Evolutionary conservation across 1,140 invertebrate species (phyloP).

Genomic region (Plectrocnemia conspersa): DNA sequence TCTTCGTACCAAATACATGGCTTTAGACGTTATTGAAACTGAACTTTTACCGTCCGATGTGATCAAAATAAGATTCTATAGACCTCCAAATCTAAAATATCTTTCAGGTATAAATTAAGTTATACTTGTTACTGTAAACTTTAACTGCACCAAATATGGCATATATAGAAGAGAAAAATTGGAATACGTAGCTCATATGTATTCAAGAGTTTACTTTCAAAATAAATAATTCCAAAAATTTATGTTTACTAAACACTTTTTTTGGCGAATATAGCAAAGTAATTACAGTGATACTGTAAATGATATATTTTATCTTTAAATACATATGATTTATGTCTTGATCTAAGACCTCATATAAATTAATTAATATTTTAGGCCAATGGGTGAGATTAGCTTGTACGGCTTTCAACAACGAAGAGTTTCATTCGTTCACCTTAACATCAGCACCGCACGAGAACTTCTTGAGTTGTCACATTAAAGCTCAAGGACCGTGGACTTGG

Average conservation of each 20-base stretch:
- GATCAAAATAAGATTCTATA: constrained; percentile 86
- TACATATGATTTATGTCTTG: too few species aligned
- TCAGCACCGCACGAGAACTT: constrained; percentile 98
- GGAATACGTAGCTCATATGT: not conserved
- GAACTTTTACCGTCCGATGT: constrained; percentile 94
- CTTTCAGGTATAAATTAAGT: constrained; percentile 58
- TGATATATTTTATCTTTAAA: too few species aligned
- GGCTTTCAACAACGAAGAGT: constrained; percentile 86
- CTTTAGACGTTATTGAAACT: constrained; percentile 91
- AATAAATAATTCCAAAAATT: too few species aligned
- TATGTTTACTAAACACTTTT: too few species aligned
- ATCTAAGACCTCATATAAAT: too few species aligned
- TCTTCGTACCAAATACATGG: constrained; percentile 86
- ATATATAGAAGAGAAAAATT: not conserved
- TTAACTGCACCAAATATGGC: not conserved
- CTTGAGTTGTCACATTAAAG: constrained; percentile 96
- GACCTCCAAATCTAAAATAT: constrained; percentile 96
- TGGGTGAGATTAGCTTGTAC: constrained; percentile 92
- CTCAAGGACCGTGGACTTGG: constrained; percentile 99
- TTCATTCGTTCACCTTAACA: constrained; percentile 96
- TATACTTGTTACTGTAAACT: constrained; percentile 3
- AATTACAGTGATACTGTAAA: too few species aligned
- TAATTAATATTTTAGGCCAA: constrained; percentile 61
- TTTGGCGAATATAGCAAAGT: too few species aligned
- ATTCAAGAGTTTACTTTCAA: too few species aligned